A percentile compares a stretch with the other conserved stretches of the same genome.
These are phyloP conservation scores for Parapristionchus giblindavisi DNA, from an alignment of 2,888 invertebrate genomes.

Conservation along the genomic window DNA sequence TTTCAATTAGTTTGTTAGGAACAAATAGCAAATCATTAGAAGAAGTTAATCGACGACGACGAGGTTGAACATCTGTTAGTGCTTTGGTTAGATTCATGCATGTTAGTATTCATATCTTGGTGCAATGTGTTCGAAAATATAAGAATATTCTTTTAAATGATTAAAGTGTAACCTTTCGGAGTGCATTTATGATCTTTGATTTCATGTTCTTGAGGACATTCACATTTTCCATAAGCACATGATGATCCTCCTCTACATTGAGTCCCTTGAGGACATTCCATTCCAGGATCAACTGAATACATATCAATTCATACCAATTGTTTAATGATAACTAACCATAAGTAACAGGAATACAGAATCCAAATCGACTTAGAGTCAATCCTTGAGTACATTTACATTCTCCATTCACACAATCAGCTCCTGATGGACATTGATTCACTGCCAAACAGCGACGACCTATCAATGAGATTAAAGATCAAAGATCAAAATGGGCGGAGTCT, in stretches of 20 bases:
- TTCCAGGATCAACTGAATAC: conserved; percentile 58
- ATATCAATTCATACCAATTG: neutral
- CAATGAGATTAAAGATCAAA: neutral
- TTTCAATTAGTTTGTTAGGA: neutral
- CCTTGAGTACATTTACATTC: conserved; percentile 57
- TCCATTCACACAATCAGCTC: conserved; percentile 59
- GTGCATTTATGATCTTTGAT: conserved; percentile 52
- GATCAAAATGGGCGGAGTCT: neutral
- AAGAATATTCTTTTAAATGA: neutral
- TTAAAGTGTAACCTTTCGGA: conserved; percentile 26
- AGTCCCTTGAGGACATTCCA: conserved; percentile 55
- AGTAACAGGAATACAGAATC: conserved; percentile 58
- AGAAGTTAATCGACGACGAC: conserved; percentile 27
- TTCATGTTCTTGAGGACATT: conserved; percentile 51
- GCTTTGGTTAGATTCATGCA: conserved; percentile 3
- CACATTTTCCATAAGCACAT: conserved; percentile 57
- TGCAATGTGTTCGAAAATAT: neutral
- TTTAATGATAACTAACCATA: conserved; percentile 46
- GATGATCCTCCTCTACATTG: conserved; percentile 55
- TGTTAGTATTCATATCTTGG: neutral
- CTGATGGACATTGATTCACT: conserved; percentile 60
- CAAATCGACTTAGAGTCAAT: conserved; percentile 51
- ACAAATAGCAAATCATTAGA: neutral
- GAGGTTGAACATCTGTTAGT: conserved; percentile 8
- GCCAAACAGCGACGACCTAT: conserved; percentile 54